phyloP scores from a whole-genome alignment of 2,888 invertebrate genomes.

The Metellina segmentata region DNA sequence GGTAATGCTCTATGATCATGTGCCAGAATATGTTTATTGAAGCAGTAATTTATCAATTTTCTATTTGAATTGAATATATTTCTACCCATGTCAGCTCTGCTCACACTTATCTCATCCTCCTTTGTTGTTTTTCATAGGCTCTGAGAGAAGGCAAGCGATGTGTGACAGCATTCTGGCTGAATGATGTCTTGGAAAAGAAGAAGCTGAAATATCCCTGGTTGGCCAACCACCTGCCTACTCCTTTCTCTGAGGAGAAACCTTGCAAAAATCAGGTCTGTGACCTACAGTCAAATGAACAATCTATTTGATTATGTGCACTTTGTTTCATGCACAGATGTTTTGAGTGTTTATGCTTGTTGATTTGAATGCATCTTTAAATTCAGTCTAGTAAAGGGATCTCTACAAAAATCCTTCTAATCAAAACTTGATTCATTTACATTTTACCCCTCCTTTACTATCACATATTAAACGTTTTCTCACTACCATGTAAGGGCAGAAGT shows the following conservation, averaged over 20 bases:
- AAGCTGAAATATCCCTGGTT: conserved; percentile 96
- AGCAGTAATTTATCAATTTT: too few species aligned
- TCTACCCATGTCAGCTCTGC: too few species aligned
- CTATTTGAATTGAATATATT: too few species aligned
- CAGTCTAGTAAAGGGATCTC: too few species aligned
- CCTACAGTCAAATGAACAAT: neutral
- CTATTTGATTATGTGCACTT: too few species aligned
- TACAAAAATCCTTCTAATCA: too few species aligned
- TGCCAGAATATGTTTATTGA: too few species aligned
- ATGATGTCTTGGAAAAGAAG: conserved; percentile 92
- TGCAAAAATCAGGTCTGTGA: conserved; percentile 81
- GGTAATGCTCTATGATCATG: too few species aligned
- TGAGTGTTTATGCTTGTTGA: neutral
- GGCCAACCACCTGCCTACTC: conserved; percentile 91
- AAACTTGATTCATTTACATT: too few species aligned
- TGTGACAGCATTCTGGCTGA: conserved; percentile 93
- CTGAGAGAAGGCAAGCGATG: conserved; percentile 86
- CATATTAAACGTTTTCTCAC: too few species aligned
- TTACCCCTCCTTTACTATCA: neutral
- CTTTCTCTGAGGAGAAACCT: conserved; percentile 81
- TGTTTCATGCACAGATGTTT: neutral
- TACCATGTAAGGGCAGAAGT: too few species aligned
- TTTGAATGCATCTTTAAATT: neutral
- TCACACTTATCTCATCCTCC: too few species aligned
- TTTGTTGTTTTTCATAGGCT: conserved; percentile 80